phyloP scores from a whole-genome alignment of 2,113 vertebrate genomes.

The Aegotheles bennettii region DNA sequence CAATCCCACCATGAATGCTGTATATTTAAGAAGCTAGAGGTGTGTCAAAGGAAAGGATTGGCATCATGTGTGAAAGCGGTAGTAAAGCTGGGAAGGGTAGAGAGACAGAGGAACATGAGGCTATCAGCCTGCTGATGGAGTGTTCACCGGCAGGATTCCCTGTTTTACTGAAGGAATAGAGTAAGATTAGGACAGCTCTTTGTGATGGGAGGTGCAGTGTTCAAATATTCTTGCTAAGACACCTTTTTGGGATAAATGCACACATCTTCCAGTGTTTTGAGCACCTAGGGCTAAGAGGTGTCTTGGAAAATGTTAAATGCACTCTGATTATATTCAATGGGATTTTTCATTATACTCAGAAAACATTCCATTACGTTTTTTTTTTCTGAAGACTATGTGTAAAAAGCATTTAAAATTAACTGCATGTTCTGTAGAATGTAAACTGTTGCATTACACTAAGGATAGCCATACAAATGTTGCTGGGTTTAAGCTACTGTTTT shows the following conservation, averaged over 20 bases:
- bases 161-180: not conserved
- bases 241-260: not conserved
- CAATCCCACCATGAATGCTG: too few species aligned
- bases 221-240: not conserved
- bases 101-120: not conserved
- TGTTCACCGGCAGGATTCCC: not conserved
- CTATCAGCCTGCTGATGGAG: not conserved
- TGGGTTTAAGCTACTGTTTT: not conserved
- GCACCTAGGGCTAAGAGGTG: not conserved
- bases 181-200: not conserved
- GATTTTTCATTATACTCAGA: not conserved
- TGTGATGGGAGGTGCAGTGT: not conserved
- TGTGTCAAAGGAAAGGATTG: not conserved
- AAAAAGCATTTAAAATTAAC: constrained; percentile 56
- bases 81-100: not conserved
- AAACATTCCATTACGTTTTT: constrained; percentile 30
- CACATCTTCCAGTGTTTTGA: not conserved
- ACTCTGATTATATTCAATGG: not conserved
- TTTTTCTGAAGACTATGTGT: not conserved
- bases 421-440: not conserved
- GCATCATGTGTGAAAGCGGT: not conserved
- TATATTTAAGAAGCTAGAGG: not conserved
- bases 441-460: not conserved
- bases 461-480: not conserved
- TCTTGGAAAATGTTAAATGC: constrained; percentile 13